Percentiles rank a stretch among this genome's conserved stretches.
These are phyloP conservation scores for Andrena minutula DNA, from an alignment of 2,888 invertebrate genomes.

Conservation along the genomic window DNA sequence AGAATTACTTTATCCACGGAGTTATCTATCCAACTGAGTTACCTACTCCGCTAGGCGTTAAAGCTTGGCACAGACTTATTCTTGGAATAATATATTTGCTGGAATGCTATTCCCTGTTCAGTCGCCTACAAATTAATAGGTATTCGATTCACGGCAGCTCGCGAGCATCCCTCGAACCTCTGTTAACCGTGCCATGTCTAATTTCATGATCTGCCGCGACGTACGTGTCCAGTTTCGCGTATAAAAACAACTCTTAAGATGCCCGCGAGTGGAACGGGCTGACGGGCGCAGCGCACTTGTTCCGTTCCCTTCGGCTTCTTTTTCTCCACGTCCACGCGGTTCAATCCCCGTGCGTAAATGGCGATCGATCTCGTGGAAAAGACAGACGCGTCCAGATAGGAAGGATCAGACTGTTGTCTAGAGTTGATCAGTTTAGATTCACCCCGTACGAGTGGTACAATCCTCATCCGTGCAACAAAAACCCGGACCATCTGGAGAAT, in stretches of 20 bases:
- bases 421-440: constrained; percentile 88
- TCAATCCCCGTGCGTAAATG: constrained; percentile 51
- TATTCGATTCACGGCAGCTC: constrained; percentile 8
- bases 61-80: neutral
- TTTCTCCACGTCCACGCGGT: constrained; percentile 35
- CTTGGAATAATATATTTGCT: neutral
- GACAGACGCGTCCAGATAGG: constrained; percentile 23
- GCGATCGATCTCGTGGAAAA: constrained; percentile 31
- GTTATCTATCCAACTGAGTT: too few relatives aligned
- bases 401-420: constrained; percentile 60
- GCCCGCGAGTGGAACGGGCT: neutral
- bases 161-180: neutral
- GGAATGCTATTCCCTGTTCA: neutral
- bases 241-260: constrained; percentile 4
- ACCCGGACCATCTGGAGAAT: constrained; percentile 94
- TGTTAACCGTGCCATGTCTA: neutral
- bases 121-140: neutral
- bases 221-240: neutral
- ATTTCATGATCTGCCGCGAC: constrained; percentile 40
- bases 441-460: constrained; percentile 98
- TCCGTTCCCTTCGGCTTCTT: constrained; percentile 33
- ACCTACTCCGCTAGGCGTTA: too few relatives aligned
- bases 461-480: constrained; percentile 93
- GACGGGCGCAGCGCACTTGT: constrained; percentile 31
- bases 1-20: neutral